Conservation (phyloP, 2,113 vertebrate genomes). For the Microcebus lehilahytsara region DNA sequence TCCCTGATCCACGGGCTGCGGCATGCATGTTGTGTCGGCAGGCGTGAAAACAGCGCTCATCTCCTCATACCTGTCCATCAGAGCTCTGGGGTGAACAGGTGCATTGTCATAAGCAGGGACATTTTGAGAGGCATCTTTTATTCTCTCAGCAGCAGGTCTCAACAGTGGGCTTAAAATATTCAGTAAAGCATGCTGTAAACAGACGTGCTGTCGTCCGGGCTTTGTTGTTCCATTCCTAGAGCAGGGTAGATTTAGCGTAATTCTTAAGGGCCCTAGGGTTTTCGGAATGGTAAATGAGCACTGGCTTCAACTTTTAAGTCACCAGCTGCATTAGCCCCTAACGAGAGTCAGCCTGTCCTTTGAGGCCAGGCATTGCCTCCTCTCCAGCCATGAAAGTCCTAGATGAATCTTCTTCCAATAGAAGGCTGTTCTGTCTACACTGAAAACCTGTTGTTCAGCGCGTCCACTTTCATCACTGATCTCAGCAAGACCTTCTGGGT, state of each 20-base stretch:
- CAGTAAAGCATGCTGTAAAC: too few species aligned
- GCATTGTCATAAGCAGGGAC: too few species aligned
- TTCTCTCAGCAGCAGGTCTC: too few species aligned
- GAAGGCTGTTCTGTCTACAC: neutral
- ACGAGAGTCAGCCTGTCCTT: neutral
- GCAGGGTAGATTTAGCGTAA: neutral
- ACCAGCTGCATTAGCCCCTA: neutral
- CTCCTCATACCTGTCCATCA: neutral
- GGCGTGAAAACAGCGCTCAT: neutral
- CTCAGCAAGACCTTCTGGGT: neutral
- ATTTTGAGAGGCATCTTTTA: too few species aligned
- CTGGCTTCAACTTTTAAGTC: neutral
- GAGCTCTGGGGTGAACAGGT: neutral
- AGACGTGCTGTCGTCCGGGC: neutral
- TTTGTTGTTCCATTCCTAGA: too few species aligned
- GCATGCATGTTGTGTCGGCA: neutral
- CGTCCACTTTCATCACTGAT: neutral
- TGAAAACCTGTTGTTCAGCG: neutral
- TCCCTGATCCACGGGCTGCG: neutral
- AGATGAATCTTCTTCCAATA: neutral
- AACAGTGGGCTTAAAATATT: too few species aligned
- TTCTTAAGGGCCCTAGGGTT: neutral
- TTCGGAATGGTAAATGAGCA: neutral
- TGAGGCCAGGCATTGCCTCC: neutral
- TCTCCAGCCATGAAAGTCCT: neutral